These are phyloP conservation scores for Rhabdomys pumilio DNA, from an alignment of 2,797 vertebrate genomes.

Conservation along the genomic window DNA sequence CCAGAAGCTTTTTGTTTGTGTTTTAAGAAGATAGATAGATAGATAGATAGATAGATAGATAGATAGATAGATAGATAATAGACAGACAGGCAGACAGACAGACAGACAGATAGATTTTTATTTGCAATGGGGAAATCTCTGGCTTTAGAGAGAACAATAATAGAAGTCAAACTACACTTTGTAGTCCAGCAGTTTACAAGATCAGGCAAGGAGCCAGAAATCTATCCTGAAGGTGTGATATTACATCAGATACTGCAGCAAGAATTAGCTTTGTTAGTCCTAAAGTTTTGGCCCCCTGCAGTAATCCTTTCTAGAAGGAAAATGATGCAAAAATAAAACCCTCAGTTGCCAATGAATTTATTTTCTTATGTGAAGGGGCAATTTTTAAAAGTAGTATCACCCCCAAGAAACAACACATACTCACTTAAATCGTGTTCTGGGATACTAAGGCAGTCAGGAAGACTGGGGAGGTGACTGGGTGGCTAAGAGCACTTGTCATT, in stretches of 20 bases:
- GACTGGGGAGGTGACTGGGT: too few species aligned
- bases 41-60: neutral
- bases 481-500: neutral
- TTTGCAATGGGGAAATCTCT: slow-evolving; percentile 15
- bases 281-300: slow-evolving; percentile 30
- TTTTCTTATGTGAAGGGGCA: slow-evolving; percentile 33
- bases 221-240: neutral
- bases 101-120: neutral
- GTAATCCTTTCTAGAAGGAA: slow-evolving; percentile 47
- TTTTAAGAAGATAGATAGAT: neutral
- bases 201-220: slow-evolving; percentile 62
- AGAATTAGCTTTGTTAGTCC: slow-evolving; percentile 29
- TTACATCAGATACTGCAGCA: slow-evolving; percentile 34
- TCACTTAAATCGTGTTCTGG: neutral
- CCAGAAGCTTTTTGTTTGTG: neutral
- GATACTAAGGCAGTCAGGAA: neutral
- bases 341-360: slow-evolving; percentile 3
- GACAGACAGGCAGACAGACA: neutral
- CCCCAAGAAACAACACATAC: neutral
- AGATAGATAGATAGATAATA: neutral
- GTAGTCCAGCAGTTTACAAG: slow-evolving; percentile 64
- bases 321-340: slow-evolving; percentile 7
- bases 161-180: slow-evolving; percentile 56
- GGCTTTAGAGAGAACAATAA: neutral
- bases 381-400: neutral